phyloP scores from a whole-genome alignment of 2,888 invertebrate genomes.

The Hemicrepidius hirtus region DNA sequence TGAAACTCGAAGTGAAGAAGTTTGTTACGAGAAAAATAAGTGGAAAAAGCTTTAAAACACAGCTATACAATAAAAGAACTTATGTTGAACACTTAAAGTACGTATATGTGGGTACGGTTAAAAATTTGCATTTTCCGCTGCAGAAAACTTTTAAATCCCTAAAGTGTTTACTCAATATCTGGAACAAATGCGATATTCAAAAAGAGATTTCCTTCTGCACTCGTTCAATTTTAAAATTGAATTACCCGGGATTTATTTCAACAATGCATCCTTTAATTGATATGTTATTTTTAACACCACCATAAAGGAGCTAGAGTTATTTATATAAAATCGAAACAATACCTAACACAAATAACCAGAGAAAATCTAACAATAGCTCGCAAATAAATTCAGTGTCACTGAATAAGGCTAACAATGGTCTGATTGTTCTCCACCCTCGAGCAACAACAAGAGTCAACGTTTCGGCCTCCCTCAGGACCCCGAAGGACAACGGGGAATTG shows the following conservation, averaged over 20 bases:
- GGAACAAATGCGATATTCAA: conserved; percentile 26
- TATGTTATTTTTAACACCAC: conserved; percentile 27
- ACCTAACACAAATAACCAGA: conserved; percentile 48
- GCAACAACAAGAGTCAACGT: conserved; percentile 57
- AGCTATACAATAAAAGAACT: conserved; percentile 40
- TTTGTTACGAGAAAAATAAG: conserved; percentile 43
- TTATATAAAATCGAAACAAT: conserved; percentile 53
- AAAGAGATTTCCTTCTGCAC: conserved; percentile 1
- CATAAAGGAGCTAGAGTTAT: conserved; percentile 21
- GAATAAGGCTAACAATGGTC: conserved; percentile 61
- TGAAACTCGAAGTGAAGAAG: conserved; percentile 45
- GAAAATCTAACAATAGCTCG: conserved; percentile 59
- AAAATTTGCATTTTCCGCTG: conserved; percentile 40
- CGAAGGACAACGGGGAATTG: conserved; percentile 53
- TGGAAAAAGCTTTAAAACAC: conserved; percentile 26
- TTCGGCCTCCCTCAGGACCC: conserved; percentile 56
- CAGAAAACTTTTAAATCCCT: conserved; percentile 40
- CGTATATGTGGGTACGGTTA: conserved; percentile 35
- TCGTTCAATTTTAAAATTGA: background rate
- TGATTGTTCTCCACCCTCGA: conserved; percentile 61
- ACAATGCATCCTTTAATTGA: conserved; percentile 16
- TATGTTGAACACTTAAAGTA: conserved; percentile 42
- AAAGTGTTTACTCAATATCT: conserved; percentile 39
- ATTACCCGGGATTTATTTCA: conserved; percentile 3
- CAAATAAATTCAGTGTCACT: conserved; percentile 62